Evolutionary conservation across 2,113 vertebrate genomes (phyloP).

Genomic region (Pantherophis guttatus): DNA sequence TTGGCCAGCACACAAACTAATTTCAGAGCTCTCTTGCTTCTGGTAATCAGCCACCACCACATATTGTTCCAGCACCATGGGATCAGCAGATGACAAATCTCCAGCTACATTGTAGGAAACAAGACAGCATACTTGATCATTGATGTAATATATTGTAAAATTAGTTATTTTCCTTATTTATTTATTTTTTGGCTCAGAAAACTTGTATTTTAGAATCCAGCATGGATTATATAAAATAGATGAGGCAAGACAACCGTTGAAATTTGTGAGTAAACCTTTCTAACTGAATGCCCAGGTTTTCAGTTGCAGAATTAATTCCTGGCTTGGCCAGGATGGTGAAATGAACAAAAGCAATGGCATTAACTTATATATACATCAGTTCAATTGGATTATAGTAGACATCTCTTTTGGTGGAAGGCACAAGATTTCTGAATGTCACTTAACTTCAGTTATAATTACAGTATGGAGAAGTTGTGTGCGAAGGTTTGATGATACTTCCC

Average conservation of each 20-base stretch:
- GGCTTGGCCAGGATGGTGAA: background rate
- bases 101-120: conserved; percentile 69
- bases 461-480: background rate
- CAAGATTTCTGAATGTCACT: background rate
- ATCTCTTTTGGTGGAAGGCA: background rate
- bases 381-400: background rate
- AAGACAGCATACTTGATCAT: conserved; percentile 43
- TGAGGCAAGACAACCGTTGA: conserved; percentile 41
- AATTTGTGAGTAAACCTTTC: conserved; percentile 24
- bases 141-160: background rate
- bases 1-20: conserved; percentile 93
- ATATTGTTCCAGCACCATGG: conserved; percentile 92
- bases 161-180: background rate
- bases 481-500: background rate
- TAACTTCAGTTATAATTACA: background rate
- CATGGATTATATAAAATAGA: background rate
- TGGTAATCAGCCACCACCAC: conserved; percentile 94
- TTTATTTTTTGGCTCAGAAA: background rate
- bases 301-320: background rate
- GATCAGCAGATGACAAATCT: conserved; percentile 81
- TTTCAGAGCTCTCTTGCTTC: conserved; percentile 97
- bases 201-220: conserved; percentile 24
- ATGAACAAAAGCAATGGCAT: background rate
- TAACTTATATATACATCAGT: background rate
- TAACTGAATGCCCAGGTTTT: background rate